Evolutionary conservation across 2,113 vertebrate genomes (phyloP), one percentile per base, ranked within the genome.

Genomic region (Silurus asotus): DNA sequence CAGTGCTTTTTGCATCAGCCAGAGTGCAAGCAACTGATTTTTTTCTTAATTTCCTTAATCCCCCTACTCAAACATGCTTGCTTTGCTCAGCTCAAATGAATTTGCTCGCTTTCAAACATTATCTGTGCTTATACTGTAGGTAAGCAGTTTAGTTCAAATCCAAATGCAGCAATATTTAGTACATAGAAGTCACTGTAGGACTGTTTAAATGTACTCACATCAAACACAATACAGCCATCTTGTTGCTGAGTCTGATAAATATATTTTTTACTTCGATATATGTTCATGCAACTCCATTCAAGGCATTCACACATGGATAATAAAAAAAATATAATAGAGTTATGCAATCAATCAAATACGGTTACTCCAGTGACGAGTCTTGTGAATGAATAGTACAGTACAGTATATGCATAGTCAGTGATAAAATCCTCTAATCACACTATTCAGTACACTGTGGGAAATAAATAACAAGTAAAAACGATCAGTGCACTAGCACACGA

Each of bases 391-490:
- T 81, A 87, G 87, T 89, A 92, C 91, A 91, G 90, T 90, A 87
- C 90, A 84, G 79, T 88, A 88, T 93, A 92, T 95, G 94, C 94
- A 94, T 95, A 94, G 94, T 95, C 83, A 89, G 78, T 90, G 92
- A 90, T 83, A 86, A 90, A 87, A 84, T 90, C 87, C 64, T 89
- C 69, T 67, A 82, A 91, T 89, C 86, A 93, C 83, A 92, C 87
- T 91, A 92, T 91, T 87, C 86, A 90, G 91, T 87, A 88, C 77
- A 86, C 51, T 89, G 88, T 85, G 86, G 49, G 88, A 90, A 88
- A 89, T 72, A 80, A 90, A 87, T 90, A 87, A 89, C 81, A 83
- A 89, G 83, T 90, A 88, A 84, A 78, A 82, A 89, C 82, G 86
- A 90, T 88, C 84, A 90, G 91, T 82, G 88, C 76, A 86, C 72